These are phyloP conservation scores for Heliornis fulica DNA, from an alignment of 2,113 vertebrate genomes.

Conservation along the genomic window DNA sequence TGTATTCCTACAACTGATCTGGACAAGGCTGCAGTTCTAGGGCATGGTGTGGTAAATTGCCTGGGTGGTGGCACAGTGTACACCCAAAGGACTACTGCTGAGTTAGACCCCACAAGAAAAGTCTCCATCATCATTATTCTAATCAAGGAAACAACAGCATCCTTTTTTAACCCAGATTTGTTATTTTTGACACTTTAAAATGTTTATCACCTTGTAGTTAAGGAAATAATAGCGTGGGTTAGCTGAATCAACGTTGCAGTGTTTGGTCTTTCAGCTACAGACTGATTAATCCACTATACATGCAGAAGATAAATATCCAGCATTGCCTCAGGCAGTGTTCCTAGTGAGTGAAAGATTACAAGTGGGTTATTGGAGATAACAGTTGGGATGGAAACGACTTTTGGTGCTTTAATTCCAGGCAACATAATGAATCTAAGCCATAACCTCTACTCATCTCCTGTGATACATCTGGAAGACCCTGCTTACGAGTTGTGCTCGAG, in stretches of 20 bases:
- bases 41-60: not conserved
- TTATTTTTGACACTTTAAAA: not conserved
- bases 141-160: not conserved
- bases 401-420: not conserved
- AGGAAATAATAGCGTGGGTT: not conserved
- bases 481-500: not conserved
- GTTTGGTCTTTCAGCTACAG: not conserved
- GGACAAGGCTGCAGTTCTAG: not conserved
- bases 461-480: not conserved
- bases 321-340: not conserved
- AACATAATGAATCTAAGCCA: not conserved
- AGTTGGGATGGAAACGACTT: not conserved
- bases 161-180: not conserved
- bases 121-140: not conserved
- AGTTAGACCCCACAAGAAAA: not conserved
- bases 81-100: not conserved
- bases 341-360: not conserved
- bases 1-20: rapidly evolving
- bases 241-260: not conserved
- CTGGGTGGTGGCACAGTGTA: not conserved
- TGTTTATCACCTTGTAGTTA: not conserved
- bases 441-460: not conserved
- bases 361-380: not conserved
- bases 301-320: not conserved
- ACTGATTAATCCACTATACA: not conserved